Conservation (phyloP, 2,113 vertebrate species). For the Galbula dea region DNA sequence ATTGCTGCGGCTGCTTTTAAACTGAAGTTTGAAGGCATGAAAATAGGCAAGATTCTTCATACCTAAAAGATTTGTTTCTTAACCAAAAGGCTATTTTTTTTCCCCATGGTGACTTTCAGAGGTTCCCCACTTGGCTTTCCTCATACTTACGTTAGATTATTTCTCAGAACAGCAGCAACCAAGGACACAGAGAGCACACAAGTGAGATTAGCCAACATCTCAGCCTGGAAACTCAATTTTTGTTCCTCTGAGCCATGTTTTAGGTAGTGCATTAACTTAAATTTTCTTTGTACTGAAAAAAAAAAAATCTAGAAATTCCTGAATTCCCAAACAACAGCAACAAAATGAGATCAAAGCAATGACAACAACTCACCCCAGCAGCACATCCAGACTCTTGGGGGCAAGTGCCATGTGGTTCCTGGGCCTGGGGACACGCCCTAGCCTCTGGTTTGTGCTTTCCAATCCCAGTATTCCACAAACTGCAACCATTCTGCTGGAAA, state of each 20-base stretch:
- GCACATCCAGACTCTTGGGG: background rate
- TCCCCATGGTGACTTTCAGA: background rate
- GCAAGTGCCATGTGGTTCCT: background rate
- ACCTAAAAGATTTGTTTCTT: background rate
- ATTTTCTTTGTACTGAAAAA: background rate
- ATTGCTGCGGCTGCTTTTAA: background rate
- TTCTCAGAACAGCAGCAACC: background rate
- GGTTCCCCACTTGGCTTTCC: background rate
- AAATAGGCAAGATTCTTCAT: slow-evolving; percentile 11
- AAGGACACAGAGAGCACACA: background rate
- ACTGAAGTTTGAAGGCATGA: background rate
- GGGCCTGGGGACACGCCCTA: background rate
- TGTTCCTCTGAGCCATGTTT: background rate
- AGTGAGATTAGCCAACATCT: background rate
- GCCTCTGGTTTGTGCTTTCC: background rate
- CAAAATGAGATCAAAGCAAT: background rate
- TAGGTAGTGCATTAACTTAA: background rate
- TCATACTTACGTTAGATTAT: background rate
- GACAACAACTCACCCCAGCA: background rate
- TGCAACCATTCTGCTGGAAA: background rate
- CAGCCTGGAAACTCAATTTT: background rate
- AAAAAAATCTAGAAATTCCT: background rate
- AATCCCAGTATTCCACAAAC: background rate
- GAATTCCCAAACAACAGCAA: background rate
- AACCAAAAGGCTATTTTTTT: background rate